These are phyloP conservation scores for Danio choprae DNA, from an alignment of 2,797 vertebrate species.

Conservation along the genomic window DNA sequence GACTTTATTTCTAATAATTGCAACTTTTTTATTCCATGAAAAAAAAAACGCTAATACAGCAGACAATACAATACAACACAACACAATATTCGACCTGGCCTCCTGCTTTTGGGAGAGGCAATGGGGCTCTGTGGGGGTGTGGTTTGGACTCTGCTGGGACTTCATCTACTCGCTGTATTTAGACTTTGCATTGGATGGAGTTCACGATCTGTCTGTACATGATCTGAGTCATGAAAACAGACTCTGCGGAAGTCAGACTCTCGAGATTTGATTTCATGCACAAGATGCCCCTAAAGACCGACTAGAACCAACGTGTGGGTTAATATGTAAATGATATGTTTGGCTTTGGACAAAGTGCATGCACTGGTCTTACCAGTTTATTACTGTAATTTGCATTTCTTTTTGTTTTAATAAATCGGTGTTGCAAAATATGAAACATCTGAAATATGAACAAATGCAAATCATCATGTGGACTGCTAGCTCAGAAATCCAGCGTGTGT, in stretches of 20 bases:
- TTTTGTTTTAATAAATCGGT: neutral
- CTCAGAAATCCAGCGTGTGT: neutral
- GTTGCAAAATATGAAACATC: neutral
- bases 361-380: neutral
- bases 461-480: neutral
- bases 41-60: too few relatives aligned
- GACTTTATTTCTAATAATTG: too few relatives aligned
- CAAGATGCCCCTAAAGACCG: neutral
- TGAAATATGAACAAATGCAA: neutral
- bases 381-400: neutral
- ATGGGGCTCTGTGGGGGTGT: neutral
- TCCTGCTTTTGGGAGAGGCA: neutral
- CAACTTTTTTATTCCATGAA: too few relatives aligned
- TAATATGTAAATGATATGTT: neutral
- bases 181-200: constrained; percentile 13
- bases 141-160: constrained; percentile 22
- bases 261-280: constrained; percentile 3
- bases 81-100: constrained; percentile 9
- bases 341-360: neutral
- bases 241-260: constrained; percentile 22
- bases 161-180: constrained; percentile 1
- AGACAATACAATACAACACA: neutral
- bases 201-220: neutral
- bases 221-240: constrained; percentile 24
- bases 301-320: neutral